Evolutionary conservation across 2,113 vertebrate species (phyloP).

Genomic region (Sander lucioperca): DNA sequence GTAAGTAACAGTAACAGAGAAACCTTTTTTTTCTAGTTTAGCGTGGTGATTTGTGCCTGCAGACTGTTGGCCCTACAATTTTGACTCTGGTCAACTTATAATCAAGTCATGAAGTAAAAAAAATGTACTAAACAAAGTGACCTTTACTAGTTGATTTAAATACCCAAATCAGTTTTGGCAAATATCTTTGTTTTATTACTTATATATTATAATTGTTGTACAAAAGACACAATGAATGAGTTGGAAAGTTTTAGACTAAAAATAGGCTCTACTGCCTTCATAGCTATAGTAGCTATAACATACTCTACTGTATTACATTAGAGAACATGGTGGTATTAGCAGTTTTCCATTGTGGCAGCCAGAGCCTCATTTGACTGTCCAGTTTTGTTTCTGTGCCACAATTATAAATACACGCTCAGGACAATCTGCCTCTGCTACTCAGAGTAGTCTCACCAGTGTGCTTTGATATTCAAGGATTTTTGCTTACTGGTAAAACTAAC

Average conservation of each 20-base stretch:
- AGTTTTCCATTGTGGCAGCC: slow-evolving; percentile 27
- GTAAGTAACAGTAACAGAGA: no score
- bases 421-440: slow-evolving; percentile 59
- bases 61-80: background rate
- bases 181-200: background rate
- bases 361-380: slow-evolving; percentile 44
- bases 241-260: background rate
- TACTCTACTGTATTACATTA: background rate
- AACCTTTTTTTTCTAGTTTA: no score
- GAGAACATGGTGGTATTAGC: slow-evolving; percentile 33
- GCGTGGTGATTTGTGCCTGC: background rate
- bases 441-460: slow-evolving; percentile 44
- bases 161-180: background rate
- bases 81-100: background rate
- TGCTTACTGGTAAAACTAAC: slow-evolving; percentile 39
- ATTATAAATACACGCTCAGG: slow-evolving; percentile 57
- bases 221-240: background rate
- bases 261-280: background rate
- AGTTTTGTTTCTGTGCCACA: slow-evolving; percentile 63
- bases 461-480: slow-evolving; percentile 66
- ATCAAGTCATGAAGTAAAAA: background rate
- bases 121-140: background rate
- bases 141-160: background rate
- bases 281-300: background rate
- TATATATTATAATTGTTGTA: background rate